Percentiles rank a stretch among this genome's conserved stretches.
Conservation (phyloP, 2,888 invertebrate genomes). For the Aplocera efformata region DNA sequence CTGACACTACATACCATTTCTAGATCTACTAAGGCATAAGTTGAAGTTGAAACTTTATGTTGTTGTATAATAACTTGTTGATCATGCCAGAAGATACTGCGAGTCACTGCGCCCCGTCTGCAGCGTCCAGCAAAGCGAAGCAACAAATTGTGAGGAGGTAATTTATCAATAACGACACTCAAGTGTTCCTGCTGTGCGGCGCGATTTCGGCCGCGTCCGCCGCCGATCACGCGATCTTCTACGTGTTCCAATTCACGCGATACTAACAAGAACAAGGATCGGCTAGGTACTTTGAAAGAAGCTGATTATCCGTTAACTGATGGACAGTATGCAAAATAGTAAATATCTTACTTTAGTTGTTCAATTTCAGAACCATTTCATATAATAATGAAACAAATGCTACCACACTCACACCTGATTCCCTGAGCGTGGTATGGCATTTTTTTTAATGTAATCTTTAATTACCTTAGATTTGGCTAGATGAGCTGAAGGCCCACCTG, state of each 20-base stretch:
- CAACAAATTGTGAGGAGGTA: constrained; percentile 60
- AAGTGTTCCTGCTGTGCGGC: constrained; percentile 68
- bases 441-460: too few relatives aligned
- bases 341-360: too few relatives aligned
- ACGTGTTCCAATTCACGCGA: constrained; percentile 16
- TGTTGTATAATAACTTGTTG: too few relatives aligned
- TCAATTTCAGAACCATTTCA: too few relatives aligned
- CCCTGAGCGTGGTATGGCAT: too few relatives aligned
- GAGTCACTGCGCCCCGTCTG: constrained; percentile 5
- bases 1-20: too few relatives aligned
- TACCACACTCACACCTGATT: too few relatives aligned
- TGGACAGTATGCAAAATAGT: not conserved
- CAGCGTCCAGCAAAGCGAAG: constrained; percentile 44
- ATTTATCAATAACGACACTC: constrained; percentile 78
- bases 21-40: too few relatives aligned
- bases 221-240: constrained; percentile 29
- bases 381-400: too few relatives aligned
- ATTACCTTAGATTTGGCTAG: too few relatives aligned
- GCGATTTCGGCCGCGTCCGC: constrained; percentile 60
- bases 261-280: constrained; percentile 1
- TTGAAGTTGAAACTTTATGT: too few relatives aligned
- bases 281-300: not conserved
- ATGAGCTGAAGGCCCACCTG: too few relatives aligned
- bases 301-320: not conserved
- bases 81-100: not conserved